A percentile compares a stretch with the other conserved stretches of the same genome.
Evolutionary conservation across 1,140 invertebrate species (phyloP).

Genomic region (Listronotus bonariensis): DNA sequence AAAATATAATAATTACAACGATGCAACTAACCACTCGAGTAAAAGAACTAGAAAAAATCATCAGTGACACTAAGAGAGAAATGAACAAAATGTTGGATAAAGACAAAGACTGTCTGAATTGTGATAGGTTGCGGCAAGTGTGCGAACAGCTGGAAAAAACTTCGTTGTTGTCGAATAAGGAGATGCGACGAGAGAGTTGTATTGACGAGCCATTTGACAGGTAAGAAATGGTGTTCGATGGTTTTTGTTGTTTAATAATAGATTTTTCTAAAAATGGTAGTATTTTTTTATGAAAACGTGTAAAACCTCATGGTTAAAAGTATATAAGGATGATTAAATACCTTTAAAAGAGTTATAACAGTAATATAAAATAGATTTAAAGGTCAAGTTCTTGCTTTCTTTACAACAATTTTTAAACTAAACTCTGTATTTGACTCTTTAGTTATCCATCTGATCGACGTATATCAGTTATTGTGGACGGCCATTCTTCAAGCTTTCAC

Average conservation of each 20-base stretch:
- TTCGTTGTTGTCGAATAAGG: conserved; percentile 12
- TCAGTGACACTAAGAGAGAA: conserved; percentile 31
- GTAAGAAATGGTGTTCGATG: neutral
- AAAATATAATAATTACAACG: conserved; percentile 5
- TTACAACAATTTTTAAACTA: no score
- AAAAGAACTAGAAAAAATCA: conserved; percentile 41
- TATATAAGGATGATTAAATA: no score
- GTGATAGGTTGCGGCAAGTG: conserved; percentile 36
- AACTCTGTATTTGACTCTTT: no score
- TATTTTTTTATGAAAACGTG: no score
- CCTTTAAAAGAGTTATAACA: no score
- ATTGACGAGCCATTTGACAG: conserved; percentile 12
- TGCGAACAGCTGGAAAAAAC: conserved; percentile 37
- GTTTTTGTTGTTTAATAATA: conserved; percentile 3
- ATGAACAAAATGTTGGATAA: conserved; percentile 40
- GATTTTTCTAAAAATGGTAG: no score
- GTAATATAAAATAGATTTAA: no score
- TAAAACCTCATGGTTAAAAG: no score
- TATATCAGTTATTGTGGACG: no score
- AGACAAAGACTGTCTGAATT: conserved; percentile 37
- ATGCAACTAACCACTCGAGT: conserved; percentile 36
- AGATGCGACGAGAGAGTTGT: neutral
- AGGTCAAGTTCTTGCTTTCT: no score
- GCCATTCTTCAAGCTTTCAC: no score
- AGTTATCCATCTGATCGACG: no score